Evolutionary conservation across 2,113 vertebrate genomes (phyloP).

Genomic region (Pygoscelis adeliae): DNA sequence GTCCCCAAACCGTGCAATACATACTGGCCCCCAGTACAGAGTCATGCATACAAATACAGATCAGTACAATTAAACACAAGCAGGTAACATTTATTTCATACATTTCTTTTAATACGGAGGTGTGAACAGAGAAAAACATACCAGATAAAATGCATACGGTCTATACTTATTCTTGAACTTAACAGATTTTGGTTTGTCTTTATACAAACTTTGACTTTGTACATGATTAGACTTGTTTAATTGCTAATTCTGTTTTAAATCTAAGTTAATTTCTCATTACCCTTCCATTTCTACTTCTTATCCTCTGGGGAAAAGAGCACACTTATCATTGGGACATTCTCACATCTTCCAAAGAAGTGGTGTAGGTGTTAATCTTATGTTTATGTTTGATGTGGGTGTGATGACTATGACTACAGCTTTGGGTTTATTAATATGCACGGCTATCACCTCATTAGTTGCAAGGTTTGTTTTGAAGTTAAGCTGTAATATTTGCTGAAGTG

Average conservation of each 20-base stretch:
- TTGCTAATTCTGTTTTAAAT: constrained; percentile 70
- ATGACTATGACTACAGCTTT: constrained; percentile 54
- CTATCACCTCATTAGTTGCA: constrained; percentile 79
- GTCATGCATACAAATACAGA: not conserved
- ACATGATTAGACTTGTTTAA: constrained; percentile 55
- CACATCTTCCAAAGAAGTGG: constrained; percentile 74
- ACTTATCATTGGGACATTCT: constrained; percentile 74
- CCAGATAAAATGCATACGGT: not conserved
- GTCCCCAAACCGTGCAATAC: fast-evolving
- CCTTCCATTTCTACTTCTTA: constrained; percentile 72
- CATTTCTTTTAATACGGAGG: not conserved
- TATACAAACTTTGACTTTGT: constrained; percentile 64
- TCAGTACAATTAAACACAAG: constrained; percentile 24
- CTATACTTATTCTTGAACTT: constrained; percentile 53
- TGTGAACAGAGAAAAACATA: not conserved
- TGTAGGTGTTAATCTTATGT: constrained; percentile 76
- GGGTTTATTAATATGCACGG: constrained; percentile 76
- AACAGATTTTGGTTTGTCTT: constrained; percentile 44
- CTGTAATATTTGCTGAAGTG: constrained; percentile 65
- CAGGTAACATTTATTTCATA: constrained; percentile 21
- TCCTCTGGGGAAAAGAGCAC: constrained; percentile 75
- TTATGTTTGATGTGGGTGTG: constrained; percentile 78
- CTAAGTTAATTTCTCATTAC: constrained; percentile 75
- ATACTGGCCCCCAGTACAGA: fast-evolving
- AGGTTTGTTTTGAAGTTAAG: constrained; percentile 77